Evolutionary conservation across 2,888 invertebrate species (phyloP), one percentile per base, ranked within the genome.

Genomic region (Aricia artaxerxes): DNA sequence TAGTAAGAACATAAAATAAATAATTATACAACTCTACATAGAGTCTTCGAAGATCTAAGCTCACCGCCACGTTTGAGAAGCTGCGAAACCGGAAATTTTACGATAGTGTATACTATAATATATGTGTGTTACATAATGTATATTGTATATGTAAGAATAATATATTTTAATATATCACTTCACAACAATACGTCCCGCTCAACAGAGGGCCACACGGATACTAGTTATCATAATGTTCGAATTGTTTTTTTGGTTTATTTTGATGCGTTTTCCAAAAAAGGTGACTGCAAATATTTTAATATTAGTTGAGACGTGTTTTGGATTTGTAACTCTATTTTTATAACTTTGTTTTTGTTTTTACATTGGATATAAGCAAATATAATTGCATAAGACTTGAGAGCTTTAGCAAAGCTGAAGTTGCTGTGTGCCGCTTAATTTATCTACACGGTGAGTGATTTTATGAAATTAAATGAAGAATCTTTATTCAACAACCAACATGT

Each of bases 141-240:
- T 11, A 31, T 3, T 61, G 2, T 31, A 31, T 35, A 35, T 69
- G 69, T 69, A 24, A 24, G 24, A 24, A 35, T 69, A 35, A 35
- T 61, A 69, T 69, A 64, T 64, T 31, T 31, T 3, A 64, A 64
- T 13, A 38, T 35, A 69, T 38, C 69, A 69, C 69, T 35, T 69
- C 69, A 69, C 69, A 4, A 4, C 69, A 69, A 69, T 57, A 69
- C 69, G 69, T 35, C 69, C 6, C 69, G 69, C 69, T 69, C 69
- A 35, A 35, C 35, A 69, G 69, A 69, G 69, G 69, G 69, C 35
- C 69, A 69, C 69, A 4, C 69, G 38, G 13, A 38, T 38, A 35
- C 69, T 69, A 69, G 13, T 35, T 69, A 4, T 7, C n/a, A 24
- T 69, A 69, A 69, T 35, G 64, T 31, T 69, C 35, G 4, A 31